Percentiles rank a stretch among this genome's conserved stretches.
Evolutionary conservation across 2,888 invertebrate genomes (phyloP).

Genomic region (Mallateleia sp.): DNA sequence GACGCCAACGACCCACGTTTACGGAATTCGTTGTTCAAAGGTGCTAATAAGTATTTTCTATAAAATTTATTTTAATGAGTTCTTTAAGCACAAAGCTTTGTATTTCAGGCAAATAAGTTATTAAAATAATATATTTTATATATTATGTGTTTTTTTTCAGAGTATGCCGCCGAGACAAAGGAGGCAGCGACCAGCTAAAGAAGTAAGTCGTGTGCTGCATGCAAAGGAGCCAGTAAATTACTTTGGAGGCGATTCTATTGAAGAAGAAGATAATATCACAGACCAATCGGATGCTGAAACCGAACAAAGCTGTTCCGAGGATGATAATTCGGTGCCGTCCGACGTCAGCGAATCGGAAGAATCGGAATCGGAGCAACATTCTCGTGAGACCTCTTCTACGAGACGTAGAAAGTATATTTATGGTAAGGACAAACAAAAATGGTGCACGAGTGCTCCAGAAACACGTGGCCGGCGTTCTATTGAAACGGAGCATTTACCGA

Average conservation of each 20-base stretch:
- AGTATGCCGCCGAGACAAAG: too few relatives aligned
- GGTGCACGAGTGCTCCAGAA: not conserved
- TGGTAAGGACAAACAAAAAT: constrained; percentile 13
- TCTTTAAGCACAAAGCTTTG: not conserved
- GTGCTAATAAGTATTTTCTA: not conserved
- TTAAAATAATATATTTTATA: not conserved
- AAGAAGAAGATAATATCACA: not conserved
- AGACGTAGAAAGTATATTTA: not conserved
- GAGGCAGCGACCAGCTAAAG: too few relatives aligned
- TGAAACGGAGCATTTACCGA: not conserved
- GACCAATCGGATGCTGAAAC: not conserved
- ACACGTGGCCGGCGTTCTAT: not conserved
- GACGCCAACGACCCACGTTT: not conserved
- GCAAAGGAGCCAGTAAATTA: too few relatives aligned
- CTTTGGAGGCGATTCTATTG: too few relatives aligned
- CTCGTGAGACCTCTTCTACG: too few relatives aligned
- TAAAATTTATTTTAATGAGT: not conserved
- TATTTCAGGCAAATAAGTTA: not conserved
- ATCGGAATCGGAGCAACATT: not conserved
- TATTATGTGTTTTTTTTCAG: not conserved
- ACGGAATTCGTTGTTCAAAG: not conserved
- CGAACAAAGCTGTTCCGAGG: not conserved
- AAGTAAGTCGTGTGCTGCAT: too few relatives aligned
- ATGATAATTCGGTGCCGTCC: not conserved
- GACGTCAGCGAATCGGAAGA: not conserved